These are phyloP conservation scores for Prunella himalayana DNA, from an alignment of 2,113 vertebrate species.

Conservation along the genomic window DNA sequence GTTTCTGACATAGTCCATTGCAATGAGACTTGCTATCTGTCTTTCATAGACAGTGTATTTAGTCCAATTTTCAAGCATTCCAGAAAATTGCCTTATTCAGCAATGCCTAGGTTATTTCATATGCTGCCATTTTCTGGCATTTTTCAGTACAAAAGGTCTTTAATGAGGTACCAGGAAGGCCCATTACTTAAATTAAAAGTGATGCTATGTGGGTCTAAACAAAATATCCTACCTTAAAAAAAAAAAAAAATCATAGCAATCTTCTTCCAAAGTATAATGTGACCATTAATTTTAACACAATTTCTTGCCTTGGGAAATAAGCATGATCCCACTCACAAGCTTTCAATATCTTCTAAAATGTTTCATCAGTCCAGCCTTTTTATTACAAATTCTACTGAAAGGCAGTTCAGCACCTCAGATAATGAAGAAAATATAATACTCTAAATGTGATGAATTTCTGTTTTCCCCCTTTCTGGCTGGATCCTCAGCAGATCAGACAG, in stretches of 20 bases:
- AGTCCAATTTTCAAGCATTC: background rate
- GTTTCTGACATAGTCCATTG: constrained; percentile 6
- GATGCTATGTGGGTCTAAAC: background rate
- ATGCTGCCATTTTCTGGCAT: background rate
- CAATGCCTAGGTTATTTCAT: background rate
- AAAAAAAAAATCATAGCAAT: background rate
- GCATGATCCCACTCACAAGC: background rate
- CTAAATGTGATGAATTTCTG: background rate
- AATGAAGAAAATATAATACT: background rate
- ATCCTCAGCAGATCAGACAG: background rate
- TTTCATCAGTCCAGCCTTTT: too few species aligned
- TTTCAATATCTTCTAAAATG: too few species aligned
- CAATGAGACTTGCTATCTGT: background rate
- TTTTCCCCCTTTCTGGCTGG: background rate
- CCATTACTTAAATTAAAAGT: constrained; percentile 11
- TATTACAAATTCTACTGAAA: background rate
- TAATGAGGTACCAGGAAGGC: background rate
- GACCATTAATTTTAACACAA: background rate
- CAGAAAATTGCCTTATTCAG: background rate
- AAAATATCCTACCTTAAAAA: background rate
- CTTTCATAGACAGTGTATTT: background rate
- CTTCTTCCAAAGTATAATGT: background rate
- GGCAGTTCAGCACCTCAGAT: background rate
- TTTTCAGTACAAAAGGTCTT: background rate
- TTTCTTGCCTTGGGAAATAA: background rate